These are phyloP conservation scores for Cacatua alba DNA, from an alignment of 2,113 vertebrate genomes.

Conservation along the genomic window DNA sequence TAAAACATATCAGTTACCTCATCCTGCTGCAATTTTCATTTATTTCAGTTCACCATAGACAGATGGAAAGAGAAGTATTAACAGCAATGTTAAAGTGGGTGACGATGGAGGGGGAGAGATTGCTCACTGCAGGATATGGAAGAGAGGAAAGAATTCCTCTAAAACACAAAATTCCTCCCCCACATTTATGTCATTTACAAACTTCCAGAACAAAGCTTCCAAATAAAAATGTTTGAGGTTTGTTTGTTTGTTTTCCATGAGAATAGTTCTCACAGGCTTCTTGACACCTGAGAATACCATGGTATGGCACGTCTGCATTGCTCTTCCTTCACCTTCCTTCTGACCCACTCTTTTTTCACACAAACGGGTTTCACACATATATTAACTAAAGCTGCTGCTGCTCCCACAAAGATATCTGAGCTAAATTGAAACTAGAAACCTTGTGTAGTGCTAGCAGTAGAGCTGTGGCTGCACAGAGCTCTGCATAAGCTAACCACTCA, in stretches of 20 bases:
- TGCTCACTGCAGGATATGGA: slow-evolving; percentile 36
- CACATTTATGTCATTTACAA: slow-evolving; percentile 51
- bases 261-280: neutral
- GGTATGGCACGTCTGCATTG: neutral
- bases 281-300: neutral
- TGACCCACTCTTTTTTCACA: neutral
- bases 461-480: slow-evolving; percentile 35
- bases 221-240: neutral
- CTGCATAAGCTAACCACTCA: slow-evolving; percentile 46
- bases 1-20: slow-evolving; percentile 7
- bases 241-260: neutral
- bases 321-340: neutral
- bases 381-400: slow-evolving; percentile 22
- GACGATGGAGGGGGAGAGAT: slow-evolving; percentile 48
- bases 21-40: slow-evolving; percentile 31
- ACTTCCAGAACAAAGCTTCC: slow-evolving; percentile 41
- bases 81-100: slow-evolving; percentile 46
- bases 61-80: slow-evolving; percentile 61
- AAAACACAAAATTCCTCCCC: slow-evolving; percentile 50
- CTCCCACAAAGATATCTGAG: slow-evolving; percentile 7
- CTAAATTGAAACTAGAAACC: slow-evolving; percentile 11
- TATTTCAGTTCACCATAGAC: slow-evolving; percentile 41
- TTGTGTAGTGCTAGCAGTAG: neutral
- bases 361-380: slow-evolving; percentile 1
- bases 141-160: slow-evolving; percentile 54